Evolutionary conservation across 2,113 vertebrate species (phyloP).

Genomic region (Sebastes schlegelii): DNA sequence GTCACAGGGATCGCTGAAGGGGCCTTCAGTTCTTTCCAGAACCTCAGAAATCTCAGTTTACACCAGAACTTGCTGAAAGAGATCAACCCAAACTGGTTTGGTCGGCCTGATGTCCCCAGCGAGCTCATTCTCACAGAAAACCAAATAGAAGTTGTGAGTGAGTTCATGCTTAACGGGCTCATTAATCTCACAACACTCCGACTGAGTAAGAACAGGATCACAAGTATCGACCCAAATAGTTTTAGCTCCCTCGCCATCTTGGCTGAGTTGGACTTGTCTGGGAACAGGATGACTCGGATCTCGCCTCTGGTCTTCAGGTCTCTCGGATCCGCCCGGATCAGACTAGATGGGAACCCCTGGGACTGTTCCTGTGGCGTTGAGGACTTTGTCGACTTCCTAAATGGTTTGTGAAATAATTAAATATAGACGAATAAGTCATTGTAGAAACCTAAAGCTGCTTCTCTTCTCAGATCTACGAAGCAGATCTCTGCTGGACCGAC

Average conservation of each 20-base stretch:
- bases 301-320: constrained; percentile 57
- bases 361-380: constrained; percentile 77
- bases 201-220: constrained; percentile 75
- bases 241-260: constrained; percentile 64
- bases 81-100: constrained; percentile 75
- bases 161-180: constrained; percentile 45
- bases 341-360: constrained; percentile 81
- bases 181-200: constrained; percentile 61
- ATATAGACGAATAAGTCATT: not conserved
- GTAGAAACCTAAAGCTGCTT: not conserved
- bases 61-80: constrained; percentile 65
- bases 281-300: constrained; percentile 75
- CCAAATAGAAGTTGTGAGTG: constrained; percentile 49
- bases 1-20: constrained; percentile 56
- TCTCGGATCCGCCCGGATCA: constrained; percentile 54
- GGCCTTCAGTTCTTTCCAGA: constrained; percentile 72
- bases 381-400: constrained; percentile 72
- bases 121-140: constrained; percentile 70
- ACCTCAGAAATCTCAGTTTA: constrained; percentile 70
- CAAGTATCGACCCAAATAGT: constrained; percentile 33
- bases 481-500: constrained; percentile 67
- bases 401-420: constrained; percentile 64
- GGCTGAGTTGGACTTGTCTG: constrained; percentile 77
- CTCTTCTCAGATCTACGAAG: constrained; percentile 71
- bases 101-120: constrained; percentile 45